Conservation (phyloP, 2,113 vertebrate genomes). For the Protobothrops flavoviridis region DNA sequence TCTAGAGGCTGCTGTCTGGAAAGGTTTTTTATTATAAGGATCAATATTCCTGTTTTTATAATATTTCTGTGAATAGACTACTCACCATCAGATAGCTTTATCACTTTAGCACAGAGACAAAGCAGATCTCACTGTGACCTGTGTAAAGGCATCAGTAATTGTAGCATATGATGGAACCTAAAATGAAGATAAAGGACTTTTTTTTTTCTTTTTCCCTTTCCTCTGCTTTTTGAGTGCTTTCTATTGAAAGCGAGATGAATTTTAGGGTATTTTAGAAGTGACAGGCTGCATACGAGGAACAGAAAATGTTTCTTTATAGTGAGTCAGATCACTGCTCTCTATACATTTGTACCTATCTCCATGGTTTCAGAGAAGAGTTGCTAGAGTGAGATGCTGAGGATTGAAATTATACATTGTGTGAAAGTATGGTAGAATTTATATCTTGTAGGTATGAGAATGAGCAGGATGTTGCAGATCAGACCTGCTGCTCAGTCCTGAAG, state of each 20-base stretch:
- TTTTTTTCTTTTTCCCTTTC: neutral
- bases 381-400: neutral
- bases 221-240: neutral
- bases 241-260: neutral
- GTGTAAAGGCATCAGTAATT: neutral
- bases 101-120: neutral
- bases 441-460: neutral
- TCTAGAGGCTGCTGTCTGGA: neutral
- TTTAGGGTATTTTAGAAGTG: neutral
- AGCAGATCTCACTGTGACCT: neutral
- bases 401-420: neutral
- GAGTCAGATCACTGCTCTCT: neutral
- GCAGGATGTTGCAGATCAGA: neutral
- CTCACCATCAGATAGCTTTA: neutral
- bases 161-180: neutral
- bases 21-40: neutral
- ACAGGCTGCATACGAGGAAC: neutral
- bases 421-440: neutral
- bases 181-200: neutral
- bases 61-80: neutral
- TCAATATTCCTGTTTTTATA: neutral
- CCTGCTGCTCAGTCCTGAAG: neutral
- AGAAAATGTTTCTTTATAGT: neutral
- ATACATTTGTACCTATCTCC: neutral
- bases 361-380: neutral